Evolutionary conservation across 2,113 vertebrate genomes (phyloP), one percentile per base, ranked within the genome.

Genomic region (Odontophorus gujanensis): DNA sequence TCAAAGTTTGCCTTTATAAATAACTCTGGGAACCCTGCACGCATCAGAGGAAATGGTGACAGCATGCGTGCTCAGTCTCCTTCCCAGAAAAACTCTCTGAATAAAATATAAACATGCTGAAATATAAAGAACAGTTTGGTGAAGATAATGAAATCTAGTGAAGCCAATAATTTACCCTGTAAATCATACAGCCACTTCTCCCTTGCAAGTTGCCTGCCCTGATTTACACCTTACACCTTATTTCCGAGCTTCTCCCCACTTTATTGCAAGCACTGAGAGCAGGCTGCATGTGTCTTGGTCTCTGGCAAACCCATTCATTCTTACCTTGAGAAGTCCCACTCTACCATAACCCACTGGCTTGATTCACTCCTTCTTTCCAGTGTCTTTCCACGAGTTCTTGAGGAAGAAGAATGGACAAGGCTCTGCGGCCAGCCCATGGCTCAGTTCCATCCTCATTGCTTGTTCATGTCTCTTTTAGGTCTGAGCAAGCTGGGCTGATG

Each of bases 391-490:
- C 47, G 20, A 30, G 51, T 17, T 53, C 51, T 5, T 26, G 26
- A 28, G 28, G 51, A 97, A 95, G 24, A 88, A 94, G 91, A 48
- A 91, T 96, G 69, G 40, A 73, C 26, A 42, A 97, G 18, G 87
- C 93, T 43, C 83, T 4, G 87, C 82, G 91, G 86, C 90, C 76
- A 92, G 86, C 85, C 67, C 90, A 94, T 30, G 2, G 87, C 93
- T 96, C 76, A 95, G 89, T 68, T 59, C 65, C 95, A 91, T 87
- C 96, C 96, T 96, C 94, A 91, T 96, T 96, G 79, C 92, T 92
- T 83, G 97, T 97, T 97, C 97, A 94, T 84, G 13, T 93, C 91
- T 96, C 91, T 92, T 92, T 94, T 79, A 93, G 96, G 97, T 66
- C 91, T 83, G 85, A 93, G 74, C 34, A 11, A 62, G 38, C 78